These are phyloP conservation scores for Parambassis ranga DNA, from an alignment of 2,797 vertebrate species.

Conservation along the genomic window DNA sequence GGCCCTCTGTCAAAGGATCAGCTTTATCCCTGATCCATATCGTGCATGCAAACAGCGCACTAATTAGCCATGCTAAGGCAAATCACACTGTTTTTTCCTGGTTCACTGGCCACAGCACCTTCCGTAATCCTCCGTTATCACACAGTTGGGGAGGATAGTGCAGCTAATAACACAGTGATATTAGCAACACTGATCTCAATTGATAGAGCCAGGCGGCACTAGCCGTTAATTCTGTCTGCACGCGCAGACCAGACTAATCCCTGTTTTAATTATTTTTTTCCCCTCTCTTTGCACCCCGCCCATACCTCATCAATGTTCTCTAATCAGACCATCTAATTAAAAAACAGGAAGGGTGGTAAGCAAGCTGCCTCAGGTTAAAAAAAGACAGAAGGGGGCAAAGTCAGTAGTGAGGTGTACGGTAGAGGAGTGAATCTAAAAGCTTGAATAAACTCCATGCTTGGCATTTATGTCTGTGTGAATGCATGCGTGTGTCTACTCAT, in stretches of 20 bases:
- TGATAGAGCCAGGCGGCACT: constrained; percentile 49
- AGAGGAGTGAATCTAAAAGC: neutral
- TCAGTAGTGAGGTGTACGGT: neutral
- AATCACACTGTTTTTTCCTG: constrained; percentile 52
- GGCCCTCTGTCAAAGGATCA: constrained; percentile 53
- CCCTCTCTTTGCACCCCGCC: neutral
- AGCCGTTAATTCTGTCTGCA: constrained; percentile 56
- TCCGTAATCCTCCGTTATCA: constrained; percentile 66
- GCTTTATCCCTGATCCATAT: constrained; percentile 52
- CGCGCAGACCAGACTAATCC: constrained; percentile 71
- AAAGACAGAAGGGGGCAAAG: neutral
- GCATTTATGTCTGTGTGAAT: neutral
- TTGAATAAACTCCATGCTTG: neutral
- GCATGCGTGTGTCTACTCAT: neutral
- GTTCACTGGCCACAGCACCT: constrained; percentile 66
- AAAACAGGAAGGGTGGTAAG: constrained; percentile 25
- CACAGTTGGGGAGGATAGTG: constrained; percentile 57
- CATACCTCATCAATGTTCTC: constrained; percentile 43
- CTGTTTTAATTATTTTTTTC: constrained; percentile 60
- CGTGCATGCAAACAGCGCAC: constrained; percentile 50
- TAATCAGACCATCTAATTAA: constrained; percentile 77
- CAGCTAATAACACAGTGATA: constrained; percentile 70
- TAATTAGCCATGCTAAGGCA: constrained; percentile 65
- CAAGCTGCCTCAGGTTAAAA: neutral
- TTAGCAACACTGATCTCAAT: constrained; percentile 69